Evolutionary conservation across 92 coral and sea anemone genomes (phyloP).

Genomic region (Isaurus tuberculatus): DNA sequence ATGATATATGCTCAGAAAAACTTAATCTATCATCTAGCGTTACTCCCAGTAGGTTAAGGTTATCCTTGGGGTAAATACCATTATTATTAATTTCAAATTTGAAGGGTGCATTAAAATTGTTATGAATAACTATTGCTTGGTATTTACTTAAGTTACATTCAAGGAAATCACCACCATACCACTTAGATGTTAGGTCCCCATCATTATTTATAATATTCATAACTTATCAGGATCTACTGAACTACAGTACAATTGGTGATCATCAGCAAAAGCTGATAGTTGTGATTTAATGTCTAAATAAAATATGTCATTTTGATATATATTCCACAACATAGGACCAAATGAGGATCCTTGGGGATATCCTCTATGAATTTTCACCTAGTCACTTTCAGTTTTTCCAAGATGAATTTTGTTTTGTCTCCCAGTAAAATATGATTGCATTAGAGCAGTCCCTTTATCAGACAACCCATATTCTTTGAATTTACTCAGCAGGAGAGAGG

Average conservation of each 20-base stretch:
- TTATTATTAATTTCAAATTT: not conserved
- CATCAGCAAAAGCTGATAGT: constrained; percentile 73
- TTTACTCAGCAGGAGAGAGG: constrained; percentile 54
- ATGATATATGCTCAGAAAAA: constrained; percentile 56
- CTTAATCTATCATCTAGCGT: constrained; percentile 25
- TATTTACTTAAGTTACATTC: constrained; percentile 65
- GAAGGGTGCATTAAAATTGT: constrained; percentile 11
- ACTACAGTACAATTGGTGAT: constrained; percentile 66
- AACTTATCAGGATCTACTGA: constrained; percentile 30
- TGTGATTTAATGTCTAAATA: constrained; percentile 59
- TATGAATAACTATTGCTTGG: constrained; percentile 57
- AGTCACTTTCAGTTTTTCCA: constrained; percentile 38
- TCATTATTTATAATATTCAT: constrained; percentile 28
- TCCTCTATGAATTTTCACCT: constrained; percentile 50
- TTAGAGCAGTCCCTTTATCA: constrained; percentile 18
- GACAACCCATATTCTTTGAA: constrained; percentile 60
- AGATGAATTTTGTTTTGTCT: constrained; percentile 42
- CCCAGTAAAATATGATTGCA: constrained; percentile 54
- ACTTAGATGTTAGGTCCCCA: constrained; percentile 55
- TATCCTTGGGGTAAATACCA: constrained; percentile 6
- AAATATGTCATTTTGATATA: constrained; percentile 70
- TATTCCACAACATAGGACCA: constrained; percentile 67
- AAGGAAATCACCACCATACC: constrained; percentile 57
- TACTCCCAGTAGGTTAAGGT: constrained; percentile 47
- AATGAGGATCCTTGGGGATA: constrained; percentile 70